Base-by-base conservation (phyloP, 2,797 vertebrate genomes). In the Clarias pachynema region DNA sequence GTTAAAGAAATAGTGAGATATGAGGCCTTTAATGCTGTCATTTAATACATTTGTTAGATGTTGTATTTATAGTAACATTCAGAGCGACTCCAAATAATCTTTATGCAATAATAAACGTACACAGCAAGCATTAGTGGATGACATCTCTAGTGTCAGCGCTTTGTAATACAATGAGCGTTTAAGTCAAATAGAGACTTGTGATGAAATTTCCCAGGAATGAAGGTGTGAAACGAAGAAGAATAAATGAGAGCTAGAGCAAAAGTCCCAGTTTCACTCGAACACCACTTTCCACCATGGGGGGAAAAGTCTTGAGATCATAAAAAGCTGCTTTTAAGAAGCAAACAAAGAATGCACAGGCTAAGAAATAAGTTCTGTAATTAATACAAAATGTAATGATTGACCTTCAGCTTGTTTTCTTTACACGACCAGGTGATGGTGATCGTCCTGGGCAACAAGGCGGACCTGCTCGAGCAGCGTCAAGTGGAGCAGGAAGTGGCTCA, bases 371-470 rank as follows among this genome's bases (percentile, higher is more conserved):
- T 18, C 29, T 69, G 12, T 37, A 69, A 68, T 68, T 68, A 34
- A 20, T 8, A 31, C 18, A 34, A 34, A 68, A 68, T 20, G 65
- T 29, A 10, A 49, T 10, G 9, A 10, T 49, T 49, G 44, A 9
- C 7, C 16, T 56, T 75, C 37, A 73, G 40, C 4, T 31, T 77
- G 29, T 66, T 49, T 7, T 79, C 34, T 65, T 7, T 22, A 6
- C 18, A 12, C 6, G 9, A 44, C 44, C 91, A 99, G 97, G 96
- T 98, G 86, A 95, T 95, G 1, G 94, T 98, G 82, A 95, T 99
- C 0, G 96, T 99, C 56, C 90, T 99, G 92, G 98, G 98, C 72
- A 99, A 99, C 88, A 99, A 99, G 93, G 92, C 92, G 0, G 98
- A 99, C 92, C 96, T 98, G 86, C 92, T 92, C 5, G 97, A 98